A percentile compares a stretch with the other conserved stretches of the same genome.
phyloP scores from a whole-genome alignment of 2,888 invertebrate genomes.

The Lasioglossum vierecki region DNA sequence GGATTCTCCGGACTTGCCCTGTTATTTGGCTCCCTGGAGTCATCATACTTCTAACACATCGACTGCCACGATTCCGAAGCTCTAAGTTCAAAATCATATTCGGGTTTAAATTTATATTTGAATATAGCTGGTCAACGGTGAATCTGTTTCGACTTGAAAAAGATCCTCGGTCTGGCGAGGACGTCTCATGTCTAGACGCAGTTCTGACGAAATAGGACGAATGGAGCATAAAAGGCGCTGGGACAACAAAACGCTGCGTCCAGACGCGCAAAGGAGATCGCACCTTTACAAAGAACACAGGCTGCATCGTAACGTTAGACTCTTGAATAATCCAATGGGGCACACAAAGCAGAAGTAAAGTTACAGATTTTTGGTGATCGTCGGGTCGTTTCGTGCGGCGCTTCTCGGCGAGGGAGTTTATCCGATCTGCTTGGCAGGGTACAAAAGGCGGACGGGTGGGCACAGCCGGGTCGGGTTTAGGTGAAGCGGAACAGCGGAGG shows the following conservation, averaged over 20 bases:
- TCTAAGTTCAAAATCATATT: no score
- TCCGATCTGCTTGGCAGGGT: conserved; percentile 47
- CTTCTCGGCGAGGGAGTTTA: conserved; percentile 57
- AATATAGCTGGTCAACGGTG: no score
- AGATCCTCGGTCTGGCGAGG: not conserved
- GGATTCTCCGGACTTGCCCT: not conserved
- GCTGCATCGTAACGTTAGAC: not conserved
- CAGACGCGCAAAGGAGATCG: no score
- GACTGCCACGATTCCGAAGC: no score
- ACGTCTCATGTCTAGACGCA: no score
- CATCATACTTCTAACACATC: not conserved
- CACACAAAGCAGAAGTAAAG: not conserved
- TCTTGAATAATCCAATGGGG: not conserved
- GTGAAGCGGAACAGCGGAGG: conserved; percentile 36
- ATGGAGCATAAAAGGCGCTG: no score
- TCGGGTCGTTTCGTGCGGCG: conserved; percentile 28
- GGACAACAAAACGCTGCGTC: no score
- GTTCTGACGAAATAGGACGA: no score
- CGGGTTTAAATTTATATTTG: no score
- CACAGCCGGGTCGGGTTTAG: conserved; percentile 36
- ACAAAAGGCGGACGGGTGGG: conserved; percentile 51
- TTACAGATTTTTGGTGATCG: not conserved
- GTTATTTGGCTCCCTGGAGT: not conserved
- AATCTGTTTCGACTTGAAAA: no score
- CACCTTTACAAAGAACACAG: not conserved